phyloP scores from a whole-genome alignment of 2,797 vertebrate species.

The Geotrypetes seraphini region DNA sequence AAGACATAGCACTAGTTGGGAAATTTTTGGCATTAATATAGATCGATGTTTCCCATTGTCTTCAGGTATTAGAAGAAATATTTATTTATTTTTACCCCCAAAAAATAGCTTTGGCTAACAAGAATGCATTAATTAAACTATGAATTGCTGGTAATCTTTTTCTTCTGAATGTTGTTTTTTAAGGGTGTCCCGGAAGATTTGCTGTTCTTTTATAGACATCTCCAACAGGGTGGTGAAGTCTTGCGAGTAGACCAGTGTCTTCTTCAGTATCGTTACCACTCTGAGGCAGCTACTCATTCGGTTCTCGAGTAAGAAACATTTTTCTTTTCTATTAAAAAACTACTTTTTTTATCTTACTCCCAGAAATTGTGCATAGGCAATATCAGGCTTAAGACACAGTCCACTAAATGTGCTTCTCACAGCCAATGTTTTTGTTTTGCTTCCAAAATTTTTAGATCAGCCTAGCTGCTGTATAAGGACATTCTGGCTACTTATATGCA shows the following conservation, averaged over 20 bases:
- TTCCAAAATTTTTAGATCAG: no score
- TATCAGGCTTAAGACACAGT: no score
- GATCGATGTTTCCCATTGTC: no score
- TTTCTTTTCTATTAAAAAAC: no score
- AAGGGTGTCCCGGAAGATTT: constrained; percentile 90
- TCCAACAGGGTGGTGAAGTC: constrained; percentile 63
- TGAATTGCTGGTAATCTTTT: background rate
- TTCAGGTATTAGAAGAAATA: no score
- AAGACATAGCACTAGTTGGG: background rate
- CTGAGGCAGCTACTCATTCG: constrained; percentile 66
- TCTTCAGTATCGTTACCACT: constrained; percentile 82
- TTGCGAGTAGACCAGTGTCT: constrained; percentile 65
- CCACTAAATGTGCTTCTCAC: no score
- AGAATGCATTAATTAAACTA: no score
- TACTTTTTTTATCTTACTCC: background rate
- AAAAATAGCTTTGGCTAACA: background rate
- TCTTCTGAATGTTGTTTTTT: background rate
- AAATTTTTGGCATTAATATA: background rate
- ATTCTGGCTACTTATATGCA: no score
- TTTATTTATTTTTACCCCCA: background rate
- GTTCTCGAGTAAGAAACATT: constrained; percentile 79
- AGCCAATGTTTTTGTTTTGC: no score
- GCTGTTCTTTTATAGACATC: constrained; percentile 81
- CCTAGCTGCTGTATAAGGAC: no score
- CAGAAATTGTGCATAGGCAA: no score